These are phyloP conservation scores for Acrossocheilus wenchowensis DNA, from an alignment of 2,797 vertebrate genomes.

Conservation along the genomic window DNA sequence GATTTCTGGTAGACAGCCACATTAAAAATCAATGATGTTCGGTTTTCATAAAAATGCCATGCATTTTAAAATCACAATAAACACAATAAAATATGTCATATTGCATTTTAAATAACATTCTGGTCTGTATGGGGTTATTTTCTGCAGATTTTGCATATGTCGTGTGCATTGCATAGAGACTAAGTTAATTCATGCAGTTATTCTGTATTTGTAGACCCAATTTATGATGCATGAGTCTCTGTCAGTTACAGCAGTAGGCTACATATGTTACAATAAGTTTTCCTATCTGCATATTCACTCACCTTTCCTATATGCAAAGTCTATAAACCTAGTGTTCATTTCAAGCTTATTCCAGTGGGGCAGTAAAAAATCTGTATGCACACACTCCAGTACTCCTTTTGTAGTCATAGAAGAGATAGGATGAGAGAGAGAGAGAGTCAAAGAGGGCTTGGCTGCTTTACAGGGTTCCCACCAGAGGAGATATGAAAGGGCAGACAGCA, in stretches of 20 bases:
- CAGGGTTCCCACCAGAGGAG: conserved; percentile 13
- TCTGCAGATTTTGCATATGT: not conserved
- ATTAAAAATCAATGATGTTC: conserved; percentile 23
- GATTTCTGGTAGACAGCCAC: not conserved
- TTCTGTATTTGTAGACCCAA: not conserved
- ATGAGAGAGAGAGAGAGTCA: not conserved
- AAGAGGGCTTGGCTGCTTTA: conserved; percentile 26
- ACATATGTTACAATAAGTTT: not conserved
- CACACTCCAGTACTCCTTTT: not conserved
- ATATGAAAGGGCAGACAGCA: conserved; percentile 25
- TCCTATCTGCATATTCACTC: not conserved
- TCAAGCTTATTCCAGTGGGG: conserved; percentile 11
- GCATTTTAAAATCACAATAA: too few relatives aligned
- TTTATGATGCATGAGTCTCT: not conserved
- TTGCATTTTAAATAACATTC: not conserved
- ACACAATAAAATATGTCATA: not conserved
- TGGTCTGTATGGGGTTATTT: not conserved
- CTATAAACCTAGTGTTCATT: not conserved
- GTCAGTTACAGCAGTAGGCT: not conserved
- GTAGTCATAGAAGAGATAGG: not conserved
- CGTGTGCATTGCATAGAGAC: not conserved
- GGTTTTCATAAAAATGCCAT: conserved; percentile 7
- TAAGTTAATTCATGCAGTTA: not conserved
- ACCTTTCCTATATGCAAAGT: not conserved
- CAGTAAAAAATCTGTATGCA: not conserved